These are phyloP conservation scores for Tenodera sinensis DNA, from an alignment of 2,888 invertebrate genomes.

Conservation along the genomic window DNA sequence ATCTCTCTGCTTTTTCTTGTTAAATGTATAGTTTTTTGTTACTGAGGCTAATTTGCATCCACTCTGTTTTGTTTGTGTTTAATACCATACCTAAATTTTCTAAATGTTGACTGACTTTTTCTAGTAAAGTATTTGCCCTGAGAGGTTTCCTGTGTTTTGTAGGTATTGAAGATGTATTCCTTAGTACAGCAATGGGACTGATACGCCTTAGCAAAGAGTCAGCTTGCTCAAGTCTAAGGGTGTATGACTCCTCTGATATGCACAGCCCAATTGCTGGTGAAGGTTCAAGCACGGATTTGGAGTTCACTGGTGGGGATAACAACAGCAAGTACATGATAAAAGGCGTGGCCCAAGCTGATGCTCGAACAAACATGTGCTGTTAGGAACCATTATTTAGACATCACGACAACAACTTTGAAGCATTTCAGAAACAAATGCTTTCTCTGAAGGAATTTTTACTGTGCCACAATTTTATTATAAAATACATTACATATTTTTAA, in stretches of 20 bases:
- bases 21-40: too few relatives aligned
- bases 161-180: conserved; percentile 71
- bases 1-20: too few relatives aligned
- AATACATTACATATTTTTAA: too few relatives aligned
- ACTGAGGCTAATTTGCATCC: too few relatives aligned
- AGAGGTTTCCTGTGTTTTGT: conserved; percentile 26
- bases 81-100: too few relatives aligned
- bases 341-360: not conserved
- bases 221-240: conserved; percentile 45
- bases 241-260: conserved; percentile 56
- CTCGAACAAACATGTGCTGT: not conserved
- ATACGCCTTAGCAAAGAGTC: conserved; percentile 46
- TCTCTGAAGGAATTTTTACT: not conserved
- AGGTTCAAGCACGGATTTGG: not conserved
- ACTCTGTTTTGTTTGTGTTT: too few relatives aligned
- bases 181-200: conserved; percentile 61
- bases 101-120: too few relatives aligned
- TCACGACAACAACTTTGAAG: not conserved
- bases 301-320: not conserved
- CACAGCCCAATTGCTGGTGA: not conserved
- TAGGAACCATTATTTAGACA: not conserved
- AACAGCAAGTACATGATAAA: not conserved
- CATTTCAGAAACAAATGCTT: not conserved
- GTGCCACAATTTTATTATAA: too few relatives aligned
- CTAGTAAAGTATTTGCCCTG: too few relatives aligned